Conservation (phyloP, 1,140 invertebrate species). For the Camponotus pennsylvanicus region DNA sequence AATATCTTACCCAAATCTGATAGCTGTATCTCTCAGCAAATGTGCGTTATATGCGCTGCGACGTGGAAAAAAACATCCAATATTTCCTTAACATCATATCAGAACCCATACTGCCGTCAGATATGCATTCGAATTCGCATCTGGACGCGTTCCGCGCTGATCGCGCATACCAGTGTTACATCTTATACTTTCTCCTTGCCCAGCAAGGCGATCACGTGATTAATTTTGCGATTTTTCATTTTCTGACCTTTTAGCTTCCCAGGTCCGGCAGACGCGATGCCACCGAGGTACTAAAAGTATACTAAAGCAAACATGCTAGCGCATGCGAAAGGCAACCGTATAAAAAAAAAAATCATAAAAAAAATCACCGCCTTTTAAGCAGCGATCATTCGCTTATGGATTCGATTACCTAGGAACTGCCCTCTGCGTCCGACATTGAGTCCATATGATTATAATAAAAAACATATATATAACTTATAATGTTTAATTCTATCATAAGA, state of each 20-base stretch:
- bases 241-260: conserved; percentile 87
- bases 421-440: conserved; percentile 70
- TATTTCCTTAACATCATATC: conserved; percentile 14
- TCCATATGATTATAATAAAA: conserved; percentile 72
- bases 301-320: conserved; percentile 74
- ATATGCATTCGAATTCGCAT: conserved; percentile 16
- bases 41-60: conserved; percentile 70
- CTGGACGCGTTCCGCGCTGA: conserved; percentile 12
- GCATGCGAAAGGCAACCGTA: conserved; percentile 72
- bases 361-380: conserved; percentile 65
- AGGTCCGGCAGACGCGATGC: conserved; percentile 86
- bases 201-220: conserved; percentile 75
- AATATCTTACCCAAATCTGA: conserved; percentile 58
- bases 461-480: conserved; percentile 73
- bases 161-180: conserved; percentile 80
- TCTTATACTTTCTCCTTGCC: conserved; percentile 83
- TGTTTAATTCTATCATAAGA: conserved; percentile 72
- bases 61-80: conserved; percentile 12
- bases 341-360: conserved; percentile 58
- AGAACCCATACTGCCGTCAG: not conserved
- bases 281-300: conserved; percentile 85
- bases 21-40: conserved; percentile 62
- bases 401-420: conserved; percentile 74
- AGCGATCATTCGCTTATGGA: conserved; percentile 72
- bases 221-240: conserved; percentile 85